A percentile compares a stretch with the other conserved stretches of the same genome.
These are phyloP conservation scores for Drosophila testacea DNA, from an alignment of 2,888 invertebrate genomes.

Conservation along the genomic window DNA sequence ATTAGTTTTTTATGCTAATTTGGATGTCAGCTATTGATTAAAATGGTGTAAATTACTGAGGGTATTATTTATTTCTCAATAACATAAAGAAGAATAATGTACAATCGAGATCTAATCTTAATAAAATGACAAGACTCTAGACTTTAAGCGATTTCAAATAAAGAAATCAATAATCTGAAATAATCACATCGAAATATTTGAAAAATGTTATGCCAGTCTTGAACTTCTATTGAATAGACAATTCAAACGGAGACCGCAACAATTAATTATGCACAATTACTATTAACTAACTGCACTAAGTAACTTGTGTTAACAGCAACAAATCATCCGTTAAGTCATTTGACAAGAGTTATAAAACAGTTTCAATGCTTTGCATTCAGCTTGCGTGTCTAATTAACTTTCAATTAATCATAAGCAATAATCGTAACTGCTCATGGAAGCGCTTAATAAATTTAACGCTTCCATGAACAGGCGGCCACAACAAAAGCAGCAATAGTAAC, in stretches of 20 bases:
- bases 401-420: conserved; percentile 72
- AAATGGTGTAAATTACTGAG: not conserved
- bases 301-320: conserved; percentile 28
- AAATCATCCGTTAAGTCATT: conserved; percentile 57
- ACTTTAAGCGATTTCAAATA: not conserved
- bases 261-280: conserved; percentile 44
- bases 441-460: conserved; percentile 62
- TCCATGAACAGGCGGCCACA: conserved; percentile 43
- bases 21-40: not conserved
- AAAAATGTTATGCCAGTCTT: not conserved
- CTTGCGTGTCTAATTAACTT: conserved; percentile 70
- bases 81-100: not conserved
- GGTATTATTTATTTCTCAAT: not conserved
- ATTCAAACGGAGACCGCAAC: conserved; percentile 1
- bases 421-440: conserved; percentile 42
- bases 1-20: not conserved
- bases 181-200: not conserved
- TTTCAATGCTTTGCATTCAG: conserved; percentile 31
- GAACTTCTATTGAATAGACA: not conserved
- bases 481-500: not conserved
- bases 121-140: not conserved
- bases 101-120: not conserved
- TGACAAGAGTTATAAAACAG: conserved; percentile 35
- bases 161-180: not conserved
- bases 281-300: conserved; percentile 42